Evolutionary conservation across 2,888 invertebrate species (phyloP).

Genomic region (Galeruca laticollis): DNA sequence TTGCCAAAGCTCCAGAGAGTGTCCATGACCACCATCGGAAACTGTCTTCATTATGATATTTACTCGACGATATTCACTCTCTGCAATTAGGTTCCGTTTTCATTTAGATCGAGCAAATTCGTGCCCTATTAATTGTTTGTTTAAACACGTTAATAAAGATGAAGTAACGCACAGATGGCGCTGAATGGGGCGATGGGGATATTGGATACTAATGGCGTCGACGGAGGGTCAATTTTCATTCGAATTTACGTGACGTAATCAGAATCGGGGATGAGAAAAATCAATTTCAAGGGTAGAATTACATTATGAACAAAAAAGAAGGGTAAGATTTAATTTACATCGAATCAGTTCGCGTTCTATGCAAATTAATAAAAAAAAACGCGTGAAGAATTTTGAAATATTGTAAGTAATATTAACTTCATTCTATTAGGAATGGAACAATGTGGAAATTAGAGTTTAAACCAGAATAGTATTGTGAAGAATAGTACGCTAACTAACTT

Average conservation of each 20-base stretch:
- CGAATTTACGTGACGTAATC: constrained; percentile 21
- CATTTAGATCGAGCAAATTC: constrained; percentile 41
- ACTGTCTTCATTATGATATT: constrained; percentile 24
- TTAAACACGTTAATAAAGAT: constrained; percentile 38
- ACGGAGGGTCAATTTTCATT: constrained; percentile 20
- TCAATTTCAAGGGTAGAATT: constrained; percentile 19
- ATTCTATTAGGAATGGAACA: no score
- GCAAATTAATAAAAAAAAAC: neutral
- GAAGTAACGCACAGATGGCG: constrained; percentile 23
- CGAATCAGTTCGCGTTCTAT: neutral
- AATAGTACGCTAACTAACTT: no score
- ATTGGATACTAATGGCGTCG: constrained; percentile 14
- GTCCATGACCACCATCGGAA: neutral
- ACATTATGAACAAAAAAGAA: constrained; percentile 16
- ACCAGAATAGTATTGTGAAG: no score
- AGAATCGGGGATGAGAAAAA: constrained; percentile 10
- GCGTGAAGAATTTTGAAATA: neutral
- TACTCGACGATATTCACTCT: constrained; percentile 20
- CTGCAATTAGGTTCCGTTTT: constrained; percentile 40
- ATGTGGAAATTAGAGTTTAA: no score
- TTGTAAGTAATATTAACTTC: no score
- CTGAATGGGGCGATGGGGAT: constrained; percentile 9
- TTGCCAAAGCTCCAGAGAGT: neutral
- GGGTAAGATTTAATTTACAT: constrained; percentile 4
- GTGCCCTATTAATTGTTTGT: constrained; percentile 41